Percentiles rank a stretch among this genome's conserved stretches.
These are phyloP conservation scores for Pammene fasciana DNA, from an alignment of 2,888 invertebrate genomes.

Conservation along the genomic window DNA sequence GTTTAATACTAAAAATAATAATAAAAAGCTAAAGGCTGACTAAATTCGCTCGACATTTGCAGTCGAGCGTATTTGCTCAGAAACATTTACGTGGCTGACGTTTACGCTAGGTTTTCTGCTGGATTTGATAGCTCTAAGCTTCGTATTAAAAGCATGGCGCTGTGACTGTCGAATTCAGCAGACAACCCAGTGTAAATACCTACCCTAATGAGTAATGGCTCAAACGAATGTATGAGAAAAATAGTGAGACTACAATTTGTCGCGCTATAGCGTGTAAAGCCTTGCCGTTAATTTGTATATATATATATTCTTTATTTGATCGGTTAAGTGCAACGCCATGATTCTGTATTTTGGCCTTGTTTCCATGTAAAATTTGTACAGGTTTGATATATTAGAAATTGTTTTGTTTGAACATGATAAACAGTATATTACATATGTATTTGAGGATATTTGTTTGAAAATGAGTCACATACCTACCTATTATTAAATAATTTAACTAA, in stretches of 20 bases:
- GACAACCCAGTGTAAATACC: background rate
- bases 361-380: slow-evolving; percentile 34
- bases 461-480: background rate
- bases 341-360: slow-evolving; percentile 10
- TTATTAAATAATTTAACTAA: background rate
- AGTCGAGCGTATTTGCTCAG: background rate
- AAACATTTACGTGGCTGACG: background rate
- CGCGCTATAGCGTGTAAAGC: slow-evolving; percentile 7
- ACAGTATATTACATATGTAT: background rate
- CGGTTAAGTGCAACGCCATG: background rate
- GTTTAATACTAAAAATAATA: background rate
- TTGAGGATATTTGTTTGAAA: background rate
- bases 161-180: background rate
- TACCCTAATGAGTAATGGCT: background rate
- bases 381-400: slow-evolving; percentile 3
- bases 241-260: background rate
- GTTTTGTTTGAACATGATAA: background rate
- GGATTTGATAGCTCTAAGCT: background rate
- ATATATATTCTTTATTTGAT: slow-evolving; percentile 21
- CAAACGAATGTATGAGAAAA: background rate
- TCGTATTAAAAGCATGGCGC: background rate
- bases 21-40: background rate
- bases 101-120: background rate
- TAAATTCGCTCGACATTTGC: background rate
- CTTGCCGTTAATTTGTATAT: slow-evolving; percentile 26